phyloP scores from a whole-genome alignment of 2,113 vertebrate genomes.

The Osmerus mordax region DNA sequence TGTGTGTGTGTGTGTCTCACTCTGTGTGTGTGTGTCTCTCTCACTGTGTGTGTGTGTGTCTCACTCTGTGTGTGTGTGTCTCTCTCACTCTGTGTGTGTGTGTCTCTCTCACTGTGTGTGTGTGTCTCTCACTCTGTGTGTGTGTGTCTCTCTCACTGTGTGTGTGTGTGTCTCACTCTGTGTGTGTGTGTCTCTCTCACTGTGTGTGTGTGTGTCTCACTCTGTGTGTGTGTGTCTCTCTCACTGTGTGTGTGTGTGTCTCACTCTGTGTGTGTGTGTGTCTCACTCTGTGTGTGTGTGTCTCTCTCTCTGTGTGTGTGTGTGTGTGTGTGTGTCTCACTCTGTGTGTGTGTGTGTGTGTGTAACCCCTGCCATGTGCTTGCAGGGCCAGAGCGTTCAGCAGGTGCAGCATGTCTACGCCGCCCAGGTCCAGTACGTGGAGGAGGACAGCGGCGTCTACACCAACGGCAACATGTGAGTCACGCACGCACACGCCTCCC shows the following conservation, averaged over 20 bases:
- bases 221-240: too few species aligned
- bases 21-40: too few species aligned
- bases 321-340: not conserved
- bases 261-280: too few species aligned
- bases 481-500: not conserved
- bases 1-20: not conserved
- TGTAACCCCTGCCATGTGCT: slow-evolving; percentile 5
- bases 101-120: not conserved
- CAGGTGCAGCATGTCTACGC: slow-evolving; percentile 92
- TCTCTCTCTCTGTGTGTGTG: not conserved
- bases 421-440: slow-evolving; percentile 94
- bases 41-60: too few species aligned
- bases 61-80: too few species aligned
- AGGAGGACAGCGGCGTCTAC: slow-evolving; percentile 90
- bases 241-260: too few species aligned
- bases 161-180: too few species aligned
- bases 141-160: too few species aligned
- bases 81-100: too few species aligned
- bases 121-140: slow-evolving; percentile 3
- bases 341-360: slow-evolving; percentile 1
- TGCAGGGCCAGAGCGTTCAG: slow-evolving; percentile 83
- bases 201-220: too few species aligned
- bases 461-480: slow-evolving; percentile 96
- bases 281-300: not conserved
- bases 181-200: too few species aligned